phyloP scores from a whole-genome alignment of 37 sponge, comb jelly and placozoan genomes.

The Lycopodina hypogea region DNA sequence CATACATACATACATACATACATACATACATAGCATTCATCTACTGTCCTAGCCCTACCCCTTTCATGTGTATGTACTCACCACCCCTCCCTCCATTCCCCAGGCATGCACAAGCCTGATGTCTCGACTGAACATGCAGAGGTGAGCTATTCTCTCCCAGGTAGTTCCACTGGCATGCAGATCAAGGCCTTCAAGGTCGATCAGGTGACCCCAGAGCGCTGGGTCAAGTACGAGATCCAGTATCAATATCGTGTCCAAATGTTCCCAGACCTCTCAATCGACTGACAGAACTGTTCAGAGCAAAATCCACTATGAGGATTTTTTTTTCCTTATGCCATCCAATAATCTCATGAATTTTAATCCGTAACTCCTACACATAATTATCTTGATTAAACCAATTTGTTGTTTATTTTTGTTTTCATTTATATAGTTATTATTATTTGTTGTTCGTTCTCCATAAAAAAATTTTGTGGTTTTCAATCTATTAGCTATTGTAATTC shows the following conservation, averaged over 20 bases:
- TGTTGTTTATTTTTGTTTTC: too few relatives aligned
- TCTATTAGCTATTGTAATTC: too few relatives aligned
- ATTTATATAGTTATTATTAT: too few relatives aligned
- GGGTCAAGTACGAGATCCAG: slow-evolving; percentile 88
- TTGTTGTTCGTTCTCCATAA: too few relatives aligned
- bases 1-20: too few relatives aligned
- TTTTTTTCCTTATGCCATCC: not conserved
- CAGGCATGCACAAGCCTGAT: slow-evolving; percentile 77
- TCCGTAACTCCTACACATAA: not conserved
- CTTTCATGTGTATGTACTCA: too few relatives aligned
- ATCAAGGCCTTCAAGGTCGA: slow-evolving; percentile 58
- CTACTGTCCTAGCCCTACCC: too few relatives aligned
- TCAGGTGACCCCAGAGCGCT: slow-evolving; percentile 54
- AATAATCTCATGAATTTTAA: not conserved
- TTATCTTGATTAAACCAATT: too few relatives aligned
- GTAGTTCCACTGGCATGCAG: slow-evolving; percentile 78
- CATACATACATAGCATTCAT: too few relatives aligned
- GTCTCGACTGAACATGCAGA: slow-evolving; percentile 52
- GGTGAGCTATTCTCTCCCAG: slow-evolving; percentile 74
- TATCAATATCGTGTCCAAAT: slow-evolving; percentile 84
- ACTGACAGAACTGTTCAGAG: slow-evolving; percentile 21
- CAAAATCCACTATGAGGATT: not conserved
- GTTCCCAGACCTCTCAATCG: slow-evolving; percentile 89
- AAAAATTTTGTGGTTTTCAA: too few relatives aligned
- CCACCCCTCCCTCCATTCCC: too few relatives aligned